phyloP scores from a whole-genome alignment of 2,888 invertebrate genomes.

The Pyrgus malvae region DNA sequence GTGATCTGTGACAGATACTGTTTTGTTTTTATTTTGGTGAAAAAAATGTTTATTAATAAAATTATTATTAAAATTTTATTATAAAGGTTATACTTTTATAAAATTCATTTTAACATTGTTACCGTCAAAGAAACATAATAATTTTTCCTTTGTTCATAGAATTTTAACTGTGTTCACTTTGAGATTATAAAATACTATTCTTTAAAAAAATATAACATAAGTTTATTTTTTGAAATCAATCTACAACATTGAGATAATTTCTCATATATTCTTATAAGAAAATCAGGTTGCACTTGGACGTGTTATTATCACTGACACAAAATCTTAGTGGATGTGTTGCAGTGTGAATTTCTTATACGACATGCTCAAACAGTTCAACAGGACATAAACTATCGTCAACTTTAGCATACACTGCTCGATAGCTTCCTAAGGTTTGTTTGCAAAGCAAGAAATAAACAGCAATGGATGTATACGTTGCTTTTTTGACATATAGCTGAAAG shows the following conservation, averaged over 20 bases:
- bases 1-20: too few species aligned
- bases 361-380: background rate
- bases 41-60: too few species aligned
- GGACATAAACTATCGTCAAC: background rate
- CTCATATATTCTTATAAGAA: slow-evolving; percentile 13
- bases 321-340: slow-evolving; percentile 13
- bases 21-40: too few species aligned
- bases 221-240: background rate
- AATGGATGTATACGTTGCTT: background rate
- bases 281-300: slow-evolving; percentile 9
- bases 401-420: background rate
- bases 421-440: background rate
- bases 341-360: slow-evolving; percentile 10
- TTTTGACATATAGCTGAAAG: slow-evolving; percentile 2
- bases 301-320: slow-evolving; percentile 13
- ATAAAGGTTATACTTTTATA: too few species aligned
- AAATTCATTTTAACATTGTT: too few species aligned
- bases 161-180: too few species aligned
- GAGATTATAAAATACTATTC: background rate
- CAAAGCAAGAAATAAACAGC: background rate
- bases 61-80: too few species aligned
- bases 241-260: background rate
- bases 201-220: background rate
- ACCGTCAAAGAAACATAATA: too few species aligned
- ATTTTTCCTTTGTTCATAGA: too few species aligned